Evolutionary conservation across 2,113 vertebrate species (phyloP), one percentile per base, ranked within the genome.

Genomic region (Craseonycteris thonglongyai): DNA sequence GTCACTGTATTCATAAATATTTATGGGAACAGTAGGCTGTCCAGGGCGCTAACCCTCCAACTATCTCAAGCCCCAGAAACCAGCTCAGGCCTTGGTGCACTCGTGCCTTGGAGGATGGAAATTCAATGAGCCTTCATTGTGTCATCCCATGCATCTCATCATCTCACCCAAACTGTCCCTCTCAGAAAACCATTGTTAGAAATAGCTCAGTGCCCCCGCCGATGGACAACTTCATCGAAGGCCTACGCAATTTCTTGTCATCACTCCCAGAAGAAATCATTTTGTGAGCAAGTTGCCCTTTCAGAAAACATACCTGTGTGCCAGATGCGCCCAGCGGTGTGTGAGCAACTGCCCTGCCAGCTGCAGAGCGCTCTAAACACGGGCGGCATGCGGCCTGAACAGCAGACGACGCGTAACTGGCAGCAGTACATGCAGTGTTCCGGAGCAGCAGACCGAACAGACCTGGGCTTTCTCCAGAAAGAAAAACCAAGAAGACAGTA

Each of bases 241-340:
- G 38, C 90, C 51, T 74, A 45, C 69, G 88, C 78, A 76, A 66
- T 74, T 87, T 83, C 69, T 90, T 58, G 5, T 47, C 68, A 69
- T 75, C 7, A 0, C 85, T 92, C 68, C 72, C 56, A 40, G 72
- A 89, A 92, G 92, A 91, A 61, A 96, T 96, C 78, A 56, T 82
- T 81, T 58, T 61, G 58, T 61, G 69, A 95, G 88, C 72, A 65
- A 92, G 78, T 28, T 42, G 3, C 51, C 81, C 85, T 65, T 35
- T 75, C 72, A 49, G 84, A 38, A 87, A 72, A 40, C 58, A 85
- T 81, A 96, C 95, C 96, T 95, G 90, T 16, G 5, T 83, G 49
- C 95, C 97, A 97, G 95, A 93, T 96, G 95, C 75, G 40, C 58
- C 79, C 95, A 94, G 93, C 95, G 95, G 84, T 92, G 30, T 59